Percentiles rank a stretch among this genome's conserved stretches.
These are phyloP conservation scores for Corydoras maculifer DNA, from an alignment of 2,113 vertebrate species.

Conservation along the genomic window DNA sequence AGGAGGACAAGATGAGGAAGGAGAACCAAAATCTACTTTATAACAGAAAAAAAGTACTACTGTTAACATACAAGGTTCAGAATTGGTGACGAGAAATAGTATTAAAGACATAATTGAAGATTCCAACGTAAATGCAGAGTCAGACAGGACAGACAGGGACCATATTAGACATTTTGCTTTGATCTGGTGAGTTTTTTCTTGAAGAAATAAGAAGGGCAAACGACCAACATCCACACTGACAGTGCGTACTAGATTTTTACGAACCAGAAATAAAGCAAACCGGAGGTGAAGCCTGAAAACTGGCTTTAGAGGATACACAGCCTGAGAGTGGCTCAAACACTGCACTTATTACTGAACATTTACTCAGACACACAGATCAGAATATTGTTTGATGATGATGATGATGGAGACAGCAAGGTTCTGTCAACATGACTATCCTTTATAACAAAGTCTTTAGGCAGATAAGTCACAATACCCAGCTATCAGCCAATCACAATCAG, in stretches of 20 bases:
- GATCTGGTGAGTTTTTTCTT: conserved; percentile 45
- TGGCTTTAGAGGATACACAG: conserved; percentile 19
- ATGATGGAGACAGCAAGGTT: conserved; percentile 15
- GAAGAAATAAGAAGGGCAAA: conserved; percentile 38
- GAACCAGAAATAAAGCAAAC: conserved; percentile 55
- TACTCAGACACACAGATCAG: conserved; percentile 33
- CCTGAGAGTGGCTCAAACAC: conserved; percentile 30
- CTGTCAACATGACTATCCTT: background rate
- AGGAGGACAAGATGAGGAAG: conserved; percentile 58
- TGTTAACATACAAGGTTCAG: conserved; percentile 53
- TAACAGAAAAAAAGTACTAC: conserved; percentile 46
- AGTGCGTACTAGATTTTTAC: conserved; percentile 21
- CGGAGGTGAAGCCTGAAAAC: conserved; percentile 43
- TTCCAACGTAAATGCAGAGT: conserved; percentile 16
- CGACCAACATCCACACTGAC: conserved; percentile 53
- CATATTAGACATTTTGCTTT: conserved; percentile 44
- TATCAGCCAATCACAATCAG: background rate
- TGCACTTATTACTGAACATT: conserved; percentile 33
- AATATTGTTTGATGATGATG: conserved; percentile 9
- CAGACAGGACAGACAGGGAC: conserved; percentile 44
- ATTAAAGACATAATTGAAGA: conserved; percentile 42
- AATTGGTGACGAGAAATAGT: conserved; percentile 47
- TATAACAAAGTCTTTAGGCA: conserved; percentile 4
- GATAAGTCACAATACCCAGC: background rate
- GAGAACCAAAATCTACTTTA: conserved; percentile 57